Evolutionary conservation across 2,797 vertebrate genomes (phyloP), one percentile per base, ranked within the genome.

Genomic region (Syngnathus rostellatus): DNA sequence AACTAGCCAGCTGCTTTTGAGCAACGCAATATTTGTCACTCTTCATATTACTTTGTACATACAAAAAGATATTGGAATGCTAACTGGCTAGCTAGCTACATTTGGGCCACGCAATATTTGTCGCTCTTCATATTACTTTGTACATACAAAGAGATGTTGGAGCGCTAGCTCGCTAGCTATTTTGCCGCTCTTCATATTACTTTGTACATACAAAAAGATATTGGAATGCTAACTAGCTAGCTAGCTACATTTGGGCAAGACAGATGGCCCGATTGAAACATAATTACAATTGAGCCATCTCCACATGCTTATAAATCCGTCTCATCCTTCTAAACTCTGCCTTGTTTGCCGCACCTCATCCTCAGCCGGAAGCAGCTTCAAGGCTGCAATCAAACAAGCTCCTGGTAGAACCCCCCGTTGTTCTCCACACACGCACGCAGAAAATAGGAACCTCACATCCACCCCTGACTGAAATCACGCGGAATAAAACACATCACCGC

Each of bases 301-400:
- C 40, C 53, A 8, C 57, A 2, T n/a, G 12, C 48, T 16, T 38
- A 31, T 43, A 38, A 23, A 64, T 65, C 19, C 53, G 71, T 61
- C 69, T 41, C 68, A 53, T 72, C 60, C 73, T 64, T 62, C 64
- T 58, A 67, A 62, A 48, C 66, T 66, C 76, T 50, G 23, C 76
- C 39, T 41, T 7, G 59, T 43, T 61, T 41, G 37, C 3, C 43
- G 12, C 17, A 17, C 38, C 19, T 58, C n/a, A 4, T 11, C 38
- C 72, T 80, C 72, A 77, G 69, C 1, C 51, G 16, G 68, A 71
- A 69, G 75, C 81, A 82, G 83, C 82, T 85, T 82, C 72, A 77
- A 79, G 69, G 72, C 72, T 71, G 77, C 73, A 81, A 83, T 85
- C 81, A 84, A 81, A 87, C 64, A 40, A 81, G 76, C 70, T 76